Base-by-base conservation (phyloP, 2,113 vertebrate genomes). In the Aptenodytes patagonicus region DNA sequence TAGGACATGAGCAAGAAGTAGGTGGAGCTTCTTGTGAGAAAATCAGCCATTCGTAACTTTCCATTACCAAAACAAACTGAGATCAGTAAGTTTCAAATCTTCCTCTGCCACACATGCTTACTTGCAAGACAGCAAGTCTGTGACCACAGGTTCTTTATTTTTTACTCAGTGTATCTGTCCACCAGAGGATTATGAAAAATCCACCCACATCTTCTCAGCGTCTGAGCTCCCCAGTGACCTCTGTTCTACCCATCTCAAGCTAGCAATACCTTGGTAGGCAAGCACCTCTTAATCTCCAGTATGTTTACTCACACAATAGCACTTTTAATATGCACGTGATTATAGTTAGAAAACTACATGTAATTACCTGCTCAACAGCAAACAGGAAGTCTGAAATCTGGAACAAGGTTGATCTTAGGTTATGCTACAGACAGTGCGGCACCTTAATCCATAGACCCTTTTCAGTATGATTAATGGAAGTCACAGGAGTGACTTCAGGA, bases 51-150 rank as follows among this genome's bases (percentile, higher is more conserved):
- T 83, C 62, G 65, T 93, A 89, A 91, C 52, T 97, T 97, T 97
- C 95, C 95, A 94, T 96, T 93, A 90, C 95, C 57, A 85, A 89
- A 91, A 79, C 34, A 87, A 82, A 85, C 36, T 2, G 36, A 95
- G 54, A 96, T 87, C 77, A 72, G 46, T 76, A 44, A 68, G 89
- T 94, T 95, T 96, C 96, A 96, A 79, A 61, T 85, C 93, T 90
- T 95, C 73, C 62, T 72, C 58, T 93, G 73, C 57, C 57, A 93
- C 32, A 46, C 38, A 76, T 9, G 11, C 77, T 89, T 91, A 87
- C 68, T 87, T 91, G 69, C 73, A 94, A 82, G 57, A 90, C 65
- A 94, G 87, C 64, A 91, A 72, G 90, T 83, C 73, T 91, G 91
- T 65, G 78, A 85, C 66, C 84, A 94, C 91, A 90, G 62, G 66